Conservation (phyloP, 2,113 vertebrate genomes). For the Apistogramma diplotaenia region DNA sequence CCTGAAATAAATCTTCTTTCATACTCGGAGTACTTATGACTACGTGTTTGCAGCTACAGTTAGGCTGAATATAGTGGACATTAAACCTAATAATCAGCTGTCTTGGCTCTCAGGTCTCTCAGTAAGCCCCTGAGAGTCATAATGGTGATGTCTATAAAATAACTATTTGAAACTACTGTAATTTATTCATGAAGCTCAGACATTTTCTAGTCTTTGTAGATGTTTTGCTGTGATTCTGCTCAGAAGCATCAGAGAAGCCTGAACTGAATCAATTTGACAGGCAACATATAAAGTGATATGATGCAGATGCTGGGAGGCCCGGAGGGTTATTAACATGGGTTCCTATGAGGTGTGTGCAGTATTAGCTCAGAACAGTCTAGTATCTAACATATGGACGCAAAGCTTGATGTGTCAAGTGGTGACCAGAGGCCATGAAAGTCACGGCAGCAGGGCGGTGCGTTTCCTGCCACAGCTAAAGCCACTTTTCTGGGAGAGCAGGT, state of each 20-base stretch:
- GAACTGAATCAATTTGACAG: neutral
- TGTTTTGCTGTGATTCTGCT: fast-evolving
- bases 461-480: neutral
- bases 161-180: neutral
- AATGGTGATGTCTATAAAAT: neutral
- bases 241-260: neutral
- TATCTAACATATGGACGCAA: neutral
- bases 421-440: neutral
- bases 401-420: neutral
- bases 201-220: neutral
- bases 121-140: neutral
- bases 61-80: neutral
- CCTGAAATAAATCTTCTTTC: neutral
- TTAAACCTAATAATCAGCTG: neutral
- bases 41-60: neutral
- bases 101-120: neutral
- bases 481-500: neutral
- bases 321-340: neutral
- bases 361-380: neutral
- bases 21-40: fast-evolving
- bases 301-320: neutral
- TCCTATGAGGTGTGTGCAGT: no score
- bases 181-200: neutral
- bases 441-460: neutral
- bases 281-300: neutral